phyloP scores from a whole-genome alignment of 2,113 vertebrate species.

The Pitta sordida region DNA sequence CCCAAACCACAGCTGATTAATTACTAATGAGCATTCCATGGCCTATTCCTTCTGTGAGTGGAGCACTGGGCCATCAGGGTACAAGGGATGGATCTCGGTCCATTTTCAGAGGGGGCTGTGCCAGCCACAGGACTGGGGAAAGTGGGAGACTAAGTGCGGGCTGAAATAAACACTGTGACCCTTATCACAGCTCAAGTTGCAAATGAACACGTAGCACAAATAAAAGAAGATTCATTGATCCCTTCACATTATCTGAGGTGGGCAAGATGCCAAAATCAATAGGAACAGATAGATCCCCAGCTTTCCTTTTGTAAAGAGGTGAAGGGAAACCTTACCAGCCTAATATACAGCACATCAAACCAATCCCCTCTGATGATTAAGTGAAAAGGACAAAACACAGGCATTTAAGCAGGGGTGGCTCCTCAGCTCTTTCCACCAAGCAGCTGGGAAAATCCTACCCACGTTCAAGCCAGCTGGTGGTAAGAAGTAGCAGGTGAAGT shows the following conservation, averaged over 20 bases:
- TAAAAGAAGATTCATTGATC: constrained; percentile 12
- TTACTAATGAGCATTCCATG: neutral
- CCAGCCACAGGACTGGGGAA: neutral
- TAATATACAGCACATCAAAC: neutral
- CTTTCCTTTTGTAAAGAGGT: neutral
- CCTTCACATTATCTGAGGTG: neutral
- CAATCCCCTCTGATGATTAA: neutral
- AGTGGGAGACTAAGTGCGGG: neutral
- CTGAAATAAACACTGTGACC: neutral
- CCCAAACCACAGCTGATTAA: neutral
- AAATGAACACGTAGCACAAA: neutral
- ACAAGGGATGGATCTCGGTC: neutral
- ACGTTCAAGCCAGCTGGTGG: neutral
- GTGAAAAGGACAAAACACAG: constrained; percentile 11
- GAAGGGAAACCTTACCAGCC: constrained; percentile 32
- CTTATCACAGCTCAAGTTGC: neutral
- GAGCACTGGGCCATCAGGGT: neutral
- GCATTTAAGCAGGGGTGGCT: neutral
- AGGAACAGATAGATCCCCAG: constrained; percentile 29
- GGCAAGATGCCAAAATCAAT: constrained; percentile 23
- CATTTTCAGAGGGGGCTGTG: neutral
- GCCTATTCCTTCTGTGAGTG: neutral
- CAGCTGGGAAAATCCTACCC: constrained; percentile 18
- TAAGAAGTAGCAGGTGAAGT: constrained; percentile 19
- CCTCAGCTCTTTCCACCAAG: neutral